Evolutionary conservation across 2,888 invertebrate species (phyloP), one percentile per base, ranked within the genome.

Genomic region (Siphonodentalium dalli): DNA sequence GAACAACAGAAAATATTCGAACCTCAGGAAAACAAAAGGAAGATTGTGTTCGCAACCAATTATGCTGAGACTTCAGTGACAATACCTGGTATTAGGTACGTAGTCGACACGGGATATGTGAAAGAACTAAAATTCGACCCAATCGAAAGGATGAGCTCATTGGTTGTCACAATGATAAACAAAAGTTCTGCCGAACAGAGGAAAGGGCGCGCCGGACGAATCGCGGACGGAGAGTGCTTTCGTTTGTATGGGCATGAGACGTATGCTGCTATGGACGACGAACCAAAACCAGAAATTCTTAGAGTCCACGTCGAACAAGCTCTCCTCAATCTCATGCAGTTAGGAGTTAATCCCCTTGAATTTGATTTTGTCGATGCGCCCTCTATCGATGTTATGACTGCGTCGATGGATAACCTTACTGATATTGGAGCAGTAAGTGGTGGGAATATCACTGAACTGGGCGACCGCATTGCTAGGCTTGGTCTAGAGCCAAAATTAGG

Each of bases 11-110:
- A 63, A 31, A 74, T 79, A 1, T 78, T 80, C 61, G 49, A 64
- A 23, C 61, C 51, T 2, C 39, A 58, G 23, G 40, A 54, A 3
- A 65, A 62, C 5, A 54, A 51, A 13, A 54, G 79, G 27, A 81
- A 81, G 61, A 60, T 81, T 4, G 71, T 81, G 5, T 79, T 80
- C 68, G 74, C 80, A 1, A 82, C 81, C 9, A 80, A 82, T 63
- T 69, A 72, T 58, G 81, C 81, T 7, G 81, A 82, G 57, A 81
- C 81, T 5, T 80, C 79, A 7, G 61, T 81, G 4, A 80, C 81
- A 7, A 79, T 82, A 34, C 73, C 76, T 35, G 79, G 78, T 6
- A 72, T 82, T 21, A 72, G 68, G 41, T 78, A 72, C 62, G 81
- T 82, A 3, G 63, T 82, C n/a, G 82, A 82, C 61, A 70, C 75